Percentiles rank a stretch among this genome's conserved stretches.
Conservation (phyloP, 2,113 vertebrate species). For the Orycteropus afer region DNA sequence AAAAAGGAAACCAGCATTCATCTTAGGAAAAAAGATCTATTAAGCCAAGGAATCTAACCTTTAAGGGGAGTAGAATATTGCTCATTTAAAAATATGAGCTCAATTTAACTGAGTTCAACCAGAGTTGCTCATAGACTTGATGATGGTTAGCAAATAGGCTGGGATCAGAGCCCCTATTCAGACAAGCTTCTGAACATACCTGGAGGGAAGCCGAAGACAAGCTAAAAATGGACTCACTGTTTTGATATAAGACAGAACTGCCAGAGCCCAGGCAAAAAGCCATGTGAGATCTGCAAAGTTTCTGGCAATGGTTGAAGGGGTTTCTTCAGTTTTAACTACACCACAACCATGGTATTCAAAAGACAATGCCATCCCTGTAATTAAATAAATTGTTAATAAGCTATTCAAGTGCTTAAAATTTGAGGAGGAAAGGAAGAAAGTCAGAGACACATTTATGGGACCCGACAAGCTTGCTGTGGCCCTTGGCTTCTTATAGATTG, state of each 20-base stretch:
- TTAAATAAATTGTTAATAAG: neutral
- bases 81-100: neutral
- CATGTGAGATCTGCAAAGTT: neutral
- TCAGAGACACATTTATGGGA: too few relatives aligned
- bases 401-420: neutral
- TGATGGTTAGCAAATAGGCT: neutral
- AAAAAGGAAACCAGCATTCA: neutral
- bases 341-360: neutral
- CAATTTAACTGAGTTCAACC: conserved; percentile 38
- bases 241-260: neutral
- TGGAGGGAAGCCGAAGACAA: neutral
- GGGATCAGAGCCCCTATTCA: neutral
- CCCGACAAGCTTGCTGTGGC: neutral
- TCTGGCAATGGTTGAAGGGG: neutral
- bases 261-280: neutral
- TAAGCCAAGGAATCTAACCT: neutral
- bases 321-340: neutral
- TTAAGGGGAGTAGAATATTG: neutral
- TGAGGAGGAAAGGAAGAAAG: neutral
- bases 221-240: neutral
- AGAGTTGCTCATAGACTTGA: neutral
- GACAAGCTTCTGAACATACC: neutral
- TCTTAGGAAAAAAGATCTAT: neutral
- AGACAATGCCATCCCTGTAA: neutral
- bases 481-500: neutral